Evolutionary conservation across 2,797 vertebrate species (phyloP).

Genomic region (Premnoplex brunnescens): DNA sequence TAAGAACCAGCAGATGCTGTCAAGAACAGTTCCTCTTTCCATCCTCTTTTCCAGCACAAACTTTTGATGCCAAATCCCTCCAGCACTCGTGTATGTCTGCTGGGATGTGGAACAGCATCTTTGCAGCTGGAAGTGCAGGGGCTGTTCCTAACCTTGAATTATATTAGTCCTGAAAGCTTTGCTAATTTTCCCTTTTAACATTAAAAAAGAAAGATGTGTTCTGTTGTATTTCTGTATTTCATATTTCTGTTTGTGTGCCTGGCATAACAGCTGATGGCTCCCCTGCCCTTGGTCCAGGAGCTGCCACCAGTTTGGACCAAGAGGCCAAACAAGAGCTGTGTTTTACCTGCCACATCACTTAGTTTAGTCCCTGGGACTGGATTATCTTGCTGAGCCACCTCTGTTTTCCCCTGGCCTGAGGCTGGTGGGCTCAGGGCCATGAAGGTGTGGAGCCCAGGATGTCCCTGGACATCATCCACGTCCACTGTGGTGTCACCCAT

Average conservation of each 20-base stretch:
- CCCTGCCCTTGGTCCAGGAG: background rate
- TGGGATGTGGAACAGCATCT: background rate
- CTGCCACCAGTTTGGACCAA: background rate
- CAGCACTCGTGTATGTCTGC: background rate
- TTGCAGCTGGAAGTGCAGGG: background rate
- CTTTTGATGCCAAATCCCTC: background rate
- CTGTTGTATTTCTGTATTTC: background rate
- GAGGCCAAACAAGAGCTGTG: background rate
- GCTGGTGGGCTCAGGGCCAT: fast-evolving
- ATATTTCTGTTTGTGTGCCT: background rate
- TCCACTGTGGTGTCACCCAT: fast-evolving
- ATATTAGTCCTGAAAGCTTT: background rate
- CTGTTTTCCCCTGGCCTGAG: background rate
- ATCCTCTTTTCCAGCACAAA: background rate
- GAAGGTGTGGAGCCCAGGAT: background rate
- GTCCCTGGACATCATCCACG: background rate
- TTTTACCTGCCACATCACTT: background rate
- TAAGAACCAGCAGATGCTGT: background rate
- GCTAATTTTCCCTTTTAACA: background rate
- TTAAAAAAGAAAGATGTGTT: background rate
- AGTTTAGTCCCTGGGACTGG: background rate
- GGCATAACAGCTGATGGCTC: fast-evolving
- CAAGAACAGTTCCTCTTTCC: background rate
- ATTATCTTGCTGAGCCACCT: background rate
- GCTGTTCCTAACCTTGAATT: background rate